Base-by-base conservation (phyloP, 1,140 invertebrate species). In the Arion vulgaris region DNA sequence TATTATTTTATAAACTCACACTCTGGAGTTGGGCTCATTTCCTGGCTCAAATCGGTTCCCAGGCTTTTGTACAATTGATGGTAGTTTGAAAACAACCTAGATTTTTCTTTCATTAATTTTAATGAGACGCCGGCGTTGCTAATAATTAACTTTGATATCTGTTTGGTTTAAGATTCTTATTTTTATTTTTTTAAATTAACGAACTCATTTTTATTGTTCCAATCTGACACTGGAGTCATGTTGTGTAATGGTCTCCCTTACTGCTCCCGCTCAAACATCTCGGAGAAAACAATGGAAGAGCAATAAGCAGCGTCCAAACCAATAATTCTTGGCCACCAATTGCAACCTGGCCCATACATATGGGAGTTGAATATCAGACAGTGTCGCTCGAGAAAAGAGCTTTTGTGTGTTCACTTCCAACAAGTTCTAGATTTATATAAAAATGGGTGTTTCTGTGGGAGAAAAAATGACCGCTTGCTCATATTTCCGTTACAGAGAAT, bases 391-490 rank as follows among this genome's bases (percentile, higher is more conserved):
- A 28, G 62, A 32, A 66, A 66, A 66, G 62, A 66, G 62, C 62
- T 66, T 66, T 66, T 66, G 62, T 66, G 62, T 66, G 62, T 66
- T 66, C 28, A 7, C 1, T 23, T 32, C 7, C 7, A 28, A 66
- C 62, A 66, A 13, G n/a, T 28, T 66, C 62, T 32, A 28, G 62
- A 66, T 66, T 66, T 66, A 66, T 66, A n/a, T 66, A 32, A 32
- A n/a, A 66, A 66, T 66, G 62, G 62, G n/a, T 66, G 62, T 66
- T 66, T 23, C 62, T 66, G 62, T n/a, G n/a, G n/a, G n/a, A 66
- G n/a, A 57, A 57, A 28, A 66, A 66, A 66, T 66, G 62, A 28
- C n/a, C 62, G 15, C 53, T 19, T n/a, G n/a, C 26, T 57, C 53
- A 57, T 5, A 57, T 57, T 57, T 57, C 53, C 2, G 53, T 23